phyloP scores from a whole-genome alignment of 1,140 invertebrate species.

The Anthonomus grandis region DNA sequence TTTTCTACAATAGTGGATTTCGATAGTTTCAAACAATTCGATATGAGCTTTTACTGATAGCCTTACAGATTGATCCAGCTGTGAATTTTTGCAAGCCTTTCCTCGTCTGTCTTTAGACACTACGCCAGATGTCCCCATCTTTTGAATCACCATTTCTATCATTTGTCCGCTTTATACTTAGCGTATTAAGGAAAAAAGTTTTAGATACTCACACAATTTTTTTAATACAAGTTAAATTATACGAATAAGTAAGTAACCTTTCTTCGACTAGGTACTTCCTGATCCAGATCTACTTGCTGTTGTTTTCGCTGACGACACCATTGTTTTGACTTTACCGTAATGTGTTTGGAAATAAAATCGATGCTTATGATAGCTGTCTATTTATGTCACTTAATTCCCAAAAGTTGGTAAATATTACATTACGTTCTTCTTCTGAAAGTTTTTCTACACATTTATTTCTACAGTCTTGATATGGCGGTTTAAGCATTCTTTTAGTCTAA shows the following conservation, averaged over 20 bases:
- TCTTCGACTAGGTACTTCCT: too few relatives aligned
- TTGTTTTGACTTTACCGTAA: neutral
- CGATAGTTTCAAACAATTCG: conserved; percentile 9
- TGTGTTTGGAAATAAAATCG: conserved; percentile 13
- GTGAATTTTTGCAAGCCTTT: conserved; percentile 16
- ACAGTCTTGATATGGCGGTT: conserved; percentile 3
- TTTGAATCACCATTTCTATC: conserved; percentile 13
- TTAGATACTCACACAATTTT: neutral
- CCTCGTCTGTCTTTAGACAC: conserved; percentile 14
- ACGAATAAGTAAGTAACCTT: neutral
- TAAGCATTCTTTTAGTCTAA: neutral
- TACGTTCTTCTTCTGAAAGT: conserved; percentile 3
- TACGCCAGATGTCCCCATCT: conserved; percentile 6
- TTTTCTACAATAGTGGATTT: neutral
- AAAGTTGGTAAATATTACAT: conserved; percentile 8
- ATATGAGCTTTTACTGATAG: conserved; percentile 11
- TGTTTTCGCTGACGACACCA: neutral
- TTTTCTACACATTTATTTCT: conserved; percentile 8
- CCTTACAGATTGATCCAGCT: conserved; percentile 5
- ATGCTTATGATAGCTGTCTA: too few relatives aligned
- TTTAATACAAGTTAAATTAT: neutral
- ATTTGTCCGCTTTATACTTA: conserved; percentile 18
- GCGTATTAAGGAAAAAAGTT: conserved; percentile 9
- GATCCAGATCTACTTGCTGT: neutral
- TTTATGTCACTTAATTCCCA: conserved; percentile 13